Conservation (phyloP, 2,113 vertebrate species). For the Oenanthe melanoleuca region DNA sequence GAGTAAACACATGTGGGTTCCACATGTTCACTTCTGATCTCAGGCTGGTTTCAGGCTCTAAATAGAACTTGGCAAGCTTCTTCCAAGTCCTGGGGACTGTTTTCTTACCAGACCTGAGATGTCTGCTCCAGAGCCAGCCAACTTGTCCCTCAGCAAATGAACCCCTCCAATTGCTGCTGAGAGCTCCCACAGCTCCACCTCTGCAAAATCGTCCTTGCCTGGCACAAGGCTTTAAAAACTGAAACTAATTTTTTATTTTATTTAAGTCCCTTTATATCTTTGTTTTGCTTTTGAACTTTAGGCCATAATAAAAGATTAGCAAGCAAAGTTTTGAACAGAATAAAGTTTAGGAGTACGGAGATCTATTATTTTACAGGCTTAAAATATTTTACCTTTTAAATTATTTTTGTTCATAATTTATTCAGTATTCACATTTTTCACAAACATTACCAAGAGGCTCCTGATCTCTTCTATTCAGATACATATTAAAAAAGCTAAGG, state of each 20-base stretch:
- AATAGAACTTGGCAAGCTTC: background rate
- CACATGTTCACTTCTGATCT: constrained; percentile 1
- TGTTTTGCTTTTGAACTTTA: background rate
- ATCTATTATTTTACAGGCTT: background rate
- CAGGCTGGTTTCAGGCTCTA: background rate
- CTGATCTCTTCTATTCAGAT: background rate
- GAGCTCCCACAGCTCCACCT: background rate
- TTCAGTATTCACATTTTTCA: background rate
- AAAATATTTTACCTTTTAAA: background rate
- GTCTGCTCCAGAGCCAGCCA: background rate
- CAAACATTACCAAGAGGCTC: background rate
- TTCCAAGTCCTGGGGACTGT: background rate
- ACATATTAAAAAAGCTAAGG: background rate
- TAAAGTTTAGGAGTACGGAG: background rate
- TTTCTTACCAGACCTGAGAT: background rate
- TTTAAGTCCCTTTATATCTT: background rate
- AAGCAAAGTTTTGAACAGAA: background rate
- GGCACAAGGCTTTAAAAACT: background rate
- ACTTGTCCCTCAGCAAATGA: background rate
- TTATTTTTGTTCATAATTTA: background rate
- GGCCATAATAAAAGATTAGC: background rate
- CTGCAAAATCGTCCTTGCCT: background rate
- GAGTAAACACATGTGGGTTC: background rate
- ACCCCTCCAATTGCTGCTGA: background rate
- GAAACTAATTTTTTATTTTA: background rate